These are phyloP conservation scores for Pseudolaguvia tuberculata DNA, from an alignment of 2,113 vertebrate species.

Conservation along the genomic window DNA sequence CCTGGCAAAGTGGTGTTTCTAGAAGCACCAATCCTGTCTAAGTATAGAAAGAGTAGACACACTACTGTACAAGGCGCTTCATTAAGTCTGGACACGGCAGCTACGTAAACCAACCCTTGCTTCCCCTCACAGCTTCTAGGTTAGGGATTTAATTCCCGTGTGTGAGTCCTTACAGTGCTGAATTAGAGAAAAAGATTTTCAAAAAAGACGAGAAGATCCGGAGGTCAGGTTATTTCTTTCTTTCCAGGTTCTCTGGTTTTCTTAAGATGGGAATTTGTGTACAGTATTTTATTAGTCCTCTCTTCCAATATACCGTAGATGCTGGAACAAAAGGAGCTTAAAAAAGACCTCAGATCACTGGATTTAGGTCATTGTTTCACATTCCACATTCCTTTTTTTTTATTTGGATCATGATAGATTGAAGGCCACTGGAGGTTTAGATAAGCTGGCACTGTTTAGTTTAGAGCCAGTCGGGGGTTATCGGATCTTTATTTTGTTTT, in stretches of 20 bases:
- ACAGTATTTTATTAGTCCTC: neutral
- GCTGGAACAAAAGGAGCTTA: slow-evolving; percentile 59
- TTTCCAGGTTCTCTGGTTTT: neutral
- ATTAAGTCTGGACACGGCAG: slow-evolving; percentile 9
- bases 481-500: slow-evolving; percentile 33
- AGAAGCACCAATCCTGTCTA: slow-evolving; percentile 58
- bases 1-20: slow-evolving; percentile 52
- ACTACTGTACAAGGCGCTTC: slow-evolving; percentile 53
- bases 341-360: slow-evolving; percentile 61
- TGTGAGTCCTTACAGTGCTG: neutral
- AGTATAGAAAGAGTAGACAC: slow-evolving; percentile 62
- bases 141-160: too few species aligned
- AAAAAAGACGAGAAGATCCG: too few species aligned
- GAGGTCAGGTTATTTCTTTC: neutral
- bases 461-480: slow-evolving; percentile 38
- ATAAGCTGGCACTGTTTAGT: slow-evolving; percentile 42
- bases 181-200: neutral
- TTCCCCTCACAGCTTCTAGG: too few species aligned
- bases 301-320: slow-evolving; percentile 47
- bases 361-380: slow-evolving; percentile 65
- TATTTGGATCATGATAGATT: slow-evolving; percentile 55
- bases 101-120: neutral
- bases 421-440: slow-evolving; percentile 41
- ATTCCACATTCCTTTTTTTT: slow-evolving; percentile 61
- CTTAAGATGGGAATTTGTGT: neutral